These are phyloP conservation scores for Calameuta idolon DNA, from an alignment of 2,888 invertebrate genomes.

Conservation along the genomic window DNA sequence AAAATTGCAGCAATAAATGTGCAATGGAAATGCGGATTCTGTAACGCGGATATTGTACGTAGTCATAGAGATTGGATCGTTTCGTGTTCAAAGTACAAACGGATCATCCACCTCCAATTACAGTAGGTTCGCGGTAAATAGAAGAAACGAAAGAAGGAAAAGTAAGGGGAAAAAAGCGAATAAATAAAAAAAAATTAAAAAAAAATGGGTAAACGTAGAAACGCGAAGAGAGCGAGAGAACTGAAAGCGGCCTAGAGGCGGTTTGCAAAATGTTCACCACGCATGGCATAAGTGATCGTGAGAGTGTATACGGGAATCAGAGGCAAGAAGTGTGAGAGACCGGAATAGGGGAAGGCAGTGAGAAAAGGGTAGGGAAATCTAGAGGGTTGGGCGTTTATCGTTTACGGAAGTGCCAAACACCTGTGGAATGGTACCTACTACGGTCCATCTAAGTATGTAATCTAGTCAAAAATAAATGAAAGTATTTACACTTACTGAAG, in stretches of 20 bases:
- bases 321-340: conserved; percentile 31
- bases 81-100: conserved; percentile 15
- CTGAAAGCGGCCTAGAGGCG: background rate
- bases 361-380: conserved; percentile 60
- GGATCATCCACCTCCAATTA: conserved; percentile 32
- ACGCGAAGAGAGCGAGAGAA: background rate
- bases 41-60: background rate
- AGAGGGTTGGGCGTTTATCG: conserved; percentile 62
- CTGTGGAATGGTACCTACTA: conserved; percentile 57
- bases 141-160: background rate
- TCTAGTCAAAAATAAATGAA: background rate
- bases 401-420: conserved; percentile 67
- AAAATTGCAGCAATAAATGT: background rate
- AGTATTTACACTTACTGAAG: background rate
- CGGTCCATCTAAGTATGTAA: background rate
- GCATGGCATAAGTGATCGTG: conserved; percentile 55
- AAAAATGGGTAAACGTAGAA: background rate
- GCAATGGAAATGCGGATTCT: background rate
- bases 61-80: conserved; percentile 27
- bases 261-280: conserved; percentile 29
- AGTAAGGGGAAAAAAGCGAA: conserved; percentile 1
- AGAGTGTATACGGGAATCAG: conserved; percentile 20
- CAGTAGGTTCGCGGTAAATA: background rate
- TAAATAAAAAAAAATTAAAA: background rate
- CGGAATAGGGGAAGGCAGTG: conserved; percentile 35